A percentile compares a stretch with the other conserved stretches of the same genome.
These are phyloP conservation scores for Plebejus melissa DNA, from an alignment of 2,888 invertebrate genomes.

Conservation along the genomic window DNA sequence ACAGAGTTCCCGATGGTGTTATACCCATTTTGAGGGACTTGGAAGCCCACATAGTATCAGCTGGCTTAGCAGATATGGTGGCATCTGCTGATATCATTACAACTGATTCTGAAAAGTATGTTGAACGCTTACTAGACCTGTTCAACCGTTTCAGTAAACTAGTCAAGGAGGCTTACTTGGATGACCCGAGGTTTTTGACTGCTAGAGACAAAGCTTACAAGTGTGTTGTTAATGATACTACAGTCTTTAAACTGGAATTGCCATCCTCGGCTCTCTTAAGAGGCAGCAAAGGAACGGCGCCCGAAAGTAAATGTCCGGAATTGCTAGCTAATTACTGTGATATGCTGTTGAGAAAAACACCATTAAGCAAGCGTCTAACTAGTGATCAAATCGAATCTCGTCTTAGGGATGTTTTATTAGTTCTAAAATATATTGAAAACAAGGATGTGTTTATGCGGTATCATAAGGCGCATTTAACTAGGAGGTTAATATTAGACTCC, in stretches of 20 bases:
- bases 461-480: conserved; percentile 98
- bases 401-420: conserved; percentile 94
- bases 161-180: conserved; percentile 95
- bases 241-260: conserved; percentile 88
- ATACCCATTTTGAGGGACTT: conserved; percentile 93
- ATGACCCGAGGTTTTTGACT: conserved; percentile 98
- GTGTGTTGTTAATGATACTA: conserved; percentile 98
- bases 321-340: conserved; percentile 99
- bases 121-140: conserved; percentile 94
- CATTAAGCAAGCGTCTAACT: conserved; percentile 96
- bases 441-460: conserved; percentile 99
- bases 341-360: conserved; percentile 97
- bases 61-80: conserved; percentile 97
- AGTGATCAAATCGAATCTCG: conserved; percentile 98
- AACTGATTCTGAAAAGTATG: conserved; percentile 98
- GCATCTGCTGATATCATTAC: conserved; percentile 97
- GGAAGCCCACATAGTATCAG: conserved; percentile 95
- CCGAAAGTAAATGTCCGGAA: conserved; percentile 99
- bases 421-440: conserved; percentile 99
- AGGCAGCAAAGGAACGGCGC: conserved; percentile 84
- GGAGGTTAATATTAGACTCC: conserved; percentile 96
- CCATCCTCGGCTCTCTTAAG: conserved; percentile 80
- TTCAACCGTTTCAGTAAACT: conserved; percentile 95
- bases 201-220: conserved; percentile 99
- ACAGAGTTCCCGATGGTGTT: conserved; percentile 94